These are phyloP conservation scores for Hypomesus transpacificus DNA, from an alignment of 2,113 vertebrate genomes.

Conservation along the genomic window DNA sequence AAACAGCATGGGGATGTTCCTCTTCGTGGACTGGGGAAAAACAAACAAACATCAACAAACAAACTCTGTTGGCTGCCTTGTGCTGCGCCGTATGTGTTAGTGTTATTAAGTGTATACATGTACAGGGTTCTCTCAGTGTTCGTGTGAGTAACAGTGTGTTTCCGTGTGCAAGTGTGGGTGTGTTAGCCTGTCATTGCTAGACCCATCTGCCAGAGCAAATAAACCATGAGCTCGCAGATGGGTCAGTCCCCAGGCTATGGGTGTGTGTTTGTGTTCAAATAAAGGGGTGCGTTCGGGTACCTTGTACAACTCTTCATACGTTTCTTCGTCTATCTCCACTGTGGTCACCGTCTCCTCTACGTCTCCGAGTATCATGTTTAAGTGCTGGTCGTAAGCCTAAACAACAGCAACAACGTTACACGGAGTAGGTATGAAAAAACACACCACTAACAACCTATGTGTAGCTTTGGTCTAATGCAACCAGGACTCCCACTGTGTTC, in stretches of 20 bases:
- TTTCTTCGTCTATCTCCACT: conserved; percentile 98
- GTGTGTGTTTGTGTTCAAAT: no score
- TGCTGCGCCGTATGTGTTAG: no score
- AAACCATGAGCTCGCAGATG: background rate
- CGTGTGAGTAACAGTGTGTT: no score
- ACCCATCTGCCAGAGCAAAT: background rate
- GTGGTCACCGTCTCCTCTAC: conserved; percentile 99
- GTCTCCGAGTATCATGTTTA: conserved; percentile 98
- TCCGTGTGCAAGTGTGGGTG: no score
- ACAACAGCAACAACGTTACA: conserved; percentile 14
- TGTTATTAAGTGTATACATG: no score
- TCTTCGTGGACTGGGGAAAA: conserved; percentile 88
- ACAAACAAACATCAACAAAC: conserved; percentile 5
- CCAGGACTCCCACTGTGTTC: no score
- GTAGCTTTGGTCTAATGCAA: no score
- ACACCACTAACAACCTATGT: no score
- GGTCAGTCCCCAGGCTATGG: no score
- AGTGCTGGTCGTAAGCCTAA: conserved; percentile 96
- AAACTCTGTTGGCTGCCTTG: no score
- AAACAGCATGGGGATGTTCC: conserved; percentile 98
- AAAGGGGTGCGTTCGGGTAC: conserved; percentile 54
- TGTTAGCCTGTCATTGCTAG: no score
- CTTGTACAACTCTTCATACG: conserved; percentile 98
- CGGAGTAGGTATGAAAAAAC: background rate
- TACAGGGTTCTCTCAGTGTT: background rate